Conservation (phyloP, 1,140 invertebrate species). For the Drosophila jambulina region DNA sequence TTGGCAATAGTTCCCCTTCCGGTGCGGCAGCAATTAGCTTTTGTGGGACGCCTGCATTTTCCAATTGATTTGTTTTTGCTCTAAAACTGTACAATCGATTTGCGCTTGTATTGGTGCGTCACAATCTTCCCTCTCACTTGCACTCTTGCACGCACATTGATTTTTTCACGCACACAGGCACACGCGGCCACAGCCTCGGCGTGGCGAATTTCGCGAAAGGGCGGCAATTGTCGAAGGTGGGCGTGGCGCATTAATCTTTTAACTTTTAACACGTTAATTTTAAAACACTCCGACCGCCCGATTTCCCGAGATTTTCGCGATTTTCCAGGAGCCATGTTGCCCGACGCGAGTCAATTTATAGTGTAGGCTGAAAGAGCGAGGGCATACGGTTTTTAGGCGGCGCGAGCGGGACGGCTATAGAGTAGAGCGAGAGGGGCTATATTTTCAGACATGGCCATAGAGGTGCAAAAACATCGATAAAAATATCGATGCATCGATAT, state of each 20-base stretch:
- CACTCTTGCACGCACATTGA: slow-evolving; percentile 59
- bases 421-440: not conserved
- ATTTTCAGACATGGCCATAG: no score
- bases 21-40: slow-evolving; percentile 45
- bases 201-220: slow-evolving; percentile 31
- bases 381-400: slow-evolving; percentile 45
- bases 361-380: slow-evolving; percentile 50
- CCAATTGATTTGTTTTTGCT: slow-evolving; percentile 51
- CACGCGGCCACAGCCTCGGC: slow-evolving; percentile 38
- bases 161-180: slow-evolving; percentile 57
- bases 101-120: slow-evolving; percentile 39
- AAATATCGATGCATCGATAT: no score
- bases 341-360: slow-evolving; percentile 71
- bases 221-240: slow-evolving; percentile 40
- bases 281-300: slow-evolving; percentile 83
- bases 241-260: slow-evolving; percentile 67
- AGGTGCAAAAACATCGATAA: no score
- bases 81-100: slow-evolving; percentile 47
- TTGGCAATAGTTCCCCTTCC: slow-evolving; percentile 68
- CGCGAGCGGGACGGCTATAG: slow-evolving; percentile 11
- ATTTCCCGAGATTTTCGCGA: slow-evolving; percentile 73
- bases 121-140: slow-evolving; percentile 67
- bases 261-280: slow-evolving; percentile 81
- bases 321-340: slow-evolving; percentile 87
- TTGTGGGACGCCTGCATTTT: slow-evolving; percentile 42